Conservation (phyloP, 2,888 invertebrate genomes). For the Athalia circularis region DNA sequence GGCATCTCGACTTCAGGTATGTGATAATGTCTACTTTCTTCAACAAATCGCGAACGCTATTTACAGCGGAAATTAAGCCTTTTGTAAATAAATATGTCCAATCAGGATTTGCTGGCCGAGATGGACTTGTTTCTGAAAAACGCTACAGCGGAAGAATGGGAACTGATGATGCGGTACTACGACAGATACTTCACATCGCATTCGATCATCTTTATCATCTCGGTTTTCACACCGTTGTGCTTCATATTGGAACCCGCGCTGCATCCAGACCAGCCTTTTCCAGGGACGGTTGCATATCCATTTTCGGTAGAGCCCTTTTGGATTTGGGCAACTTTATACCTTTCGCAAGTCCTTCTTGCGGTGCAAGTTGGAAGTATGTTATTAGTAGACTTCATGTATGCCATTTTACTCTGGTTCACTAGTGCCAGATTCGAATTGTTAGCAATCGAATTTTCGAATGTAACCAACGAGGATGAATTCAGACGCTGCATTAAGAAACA, state of each 20-base stretch:
- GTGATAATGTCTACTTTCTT: background rate
- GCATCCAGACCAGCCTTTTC: slow-evolving; percentile 41
- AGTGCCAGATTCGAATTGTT: slow-evolving; percentile 55
- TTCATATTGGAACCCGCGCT: slow-evolving; percentile 47
- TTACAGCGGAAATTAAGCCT: background rate
- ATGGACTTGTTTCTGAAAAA: background rate
- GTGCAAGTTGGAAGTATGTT: background rate
- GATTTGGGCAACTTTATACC: slow-evolving; percentile 13
- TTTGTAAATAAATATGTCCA: background rate
- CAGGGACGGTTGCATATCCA: slow-evolving; percentile 47
- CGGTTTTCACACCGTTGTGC: slow-evolving; percentile 8
- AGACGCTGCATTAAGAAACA: slow-evolving; percentile 54
- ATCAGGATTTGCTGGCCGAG: background rate
- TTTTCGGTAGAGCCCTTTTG: slow-evolving; percentile 42
- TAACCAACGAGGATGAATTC: slow-evolving; percentile 47
- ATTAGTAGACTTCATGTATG: slow-evolving; percentile 20
- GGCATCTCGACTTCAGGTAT: background rate
- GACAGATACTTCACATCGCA: background rate
- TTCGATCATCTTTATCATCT: background rate
- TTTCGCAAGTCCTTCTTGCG: background rate
- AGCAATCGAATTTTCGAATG: slow-evolving; percentile 48
- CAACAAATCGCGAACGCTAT: background rate
- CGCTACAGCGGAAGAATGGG: background rate
- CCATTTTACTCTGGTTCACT: slow-evolving; percentile 60
- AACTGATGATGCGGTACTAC: background rate